phyloP scores from a whole-genome alignment of 2,797 vertebrate species.

The Glossophaga mutica region DNA sequence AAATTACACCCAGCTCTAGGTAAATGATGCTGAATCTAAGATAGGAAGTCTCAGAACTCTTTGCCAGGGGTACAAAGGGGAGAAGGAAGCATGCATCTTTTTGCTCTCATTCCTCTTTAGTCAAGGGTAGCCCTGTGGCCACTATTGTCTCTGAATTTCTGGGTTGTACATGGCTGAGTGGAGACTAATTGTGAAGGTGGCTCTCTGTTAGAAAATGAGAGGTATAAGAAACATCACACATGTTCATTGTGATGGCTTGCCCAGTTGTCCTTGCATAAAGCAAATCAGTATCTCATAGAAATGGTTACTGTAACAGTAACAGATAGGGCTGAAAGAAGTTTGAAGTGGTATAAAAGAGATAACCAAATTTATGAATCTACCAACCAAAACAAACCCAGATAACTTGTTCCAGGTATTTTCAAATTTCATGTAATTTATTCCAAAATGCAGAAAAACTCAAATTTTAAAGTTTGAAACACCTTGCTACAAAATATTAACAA shows the following conservation, averaged over 20 bases:
- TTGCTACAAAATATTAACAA: neutral
- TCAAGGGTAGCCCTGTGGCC: neutral
- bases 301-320: neutral
- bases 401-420: neutral
- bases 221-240: neutral
- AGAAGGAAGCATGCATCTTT: neutral
- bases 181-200: neutral
- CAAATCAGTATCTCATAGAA: neutral
- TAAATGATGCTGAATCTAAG: neutral
- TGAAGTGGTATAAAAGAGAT: neutral
- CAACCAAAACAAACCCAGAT: neutral
- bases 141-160: neutral
- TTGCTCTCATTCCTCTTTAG: neutral
- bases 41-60: neutral
- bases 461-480: neutral
- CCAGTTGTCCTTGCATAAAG: neutral
- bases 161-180: neutral
- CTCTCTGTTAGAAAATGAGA: neutral
- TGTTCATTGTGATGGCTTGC: neutral
- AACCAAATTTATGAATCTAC: neutral
- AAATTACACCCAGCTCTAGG: neutral
- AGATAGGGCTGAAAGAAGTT: neutral
- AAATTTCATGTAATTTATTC: neutral
- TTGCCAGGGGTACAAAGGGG: neutral
- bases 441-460: neutral